phyloP scores from a whole-genome alignment of 2,888 invertebrate species.

The Pandemis heparana region DNA sequence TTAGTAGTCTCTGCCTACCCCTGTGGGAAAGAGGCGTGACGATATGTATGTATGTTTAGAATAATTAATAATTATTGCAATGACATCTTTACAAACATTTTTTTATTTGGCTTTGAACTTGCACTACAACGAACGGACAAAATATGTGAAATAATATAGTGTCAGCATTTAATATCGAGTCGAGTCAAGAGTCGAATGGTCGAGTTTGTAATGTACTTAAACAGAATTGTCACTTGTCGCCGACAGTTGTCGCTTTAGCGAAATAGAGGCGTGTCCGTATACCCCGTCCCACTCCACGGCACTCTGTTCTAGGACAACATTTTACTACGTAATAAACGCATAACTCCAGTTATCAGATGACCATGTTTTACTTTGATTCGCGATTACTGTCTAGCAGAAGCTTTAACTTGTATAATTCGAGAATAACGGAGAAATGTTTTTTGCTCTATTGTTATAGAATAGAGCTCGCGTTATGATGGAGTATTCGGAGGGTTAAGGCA shows the following conservation, averaged over 20 bases:
- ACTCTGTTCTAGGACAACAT: slow-evolving; percentile 13
- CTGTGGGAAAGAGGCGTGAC: too few species aligned
- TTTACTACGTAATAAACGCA: slow-evolving; percentile 39
- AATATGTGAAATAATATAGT: too few species aligned
- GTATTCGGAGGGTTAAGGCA: neutral
- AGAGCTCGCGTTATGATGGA: neutral
- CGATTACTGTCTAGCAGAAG: slow-evolving; percentile 37
- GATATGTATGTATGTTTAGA: too few species aligned
- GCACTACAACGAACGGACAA: too few species aligned
- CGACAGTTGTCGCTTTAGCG: neutral
- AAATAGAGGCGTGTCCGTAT: neutral
- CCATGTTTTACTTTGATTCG: slow-evolving; percentile 40
- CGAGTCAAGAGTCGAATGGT: too few species aligned
- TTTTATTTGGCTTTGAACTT: too few species aligned
- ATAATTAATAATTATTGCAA: too few species aligned
- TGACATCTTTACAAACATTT: too few species aligned
- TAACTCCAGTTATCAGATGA: slow-evolving; percentile 42
- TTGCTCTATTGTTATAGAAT: slow-evolving; percentile 26
- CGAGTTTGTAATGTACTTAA: too few species aligned
- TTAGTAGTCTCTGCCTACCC: too few species aligned
- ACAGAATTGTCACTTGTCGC: too few species aligned
- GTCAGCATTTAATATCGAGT: too few species aligned
- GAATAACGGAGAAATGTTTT: slow-evolving; percentile 33
- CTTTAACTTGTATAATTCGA: slow-evolving; percentile 31
- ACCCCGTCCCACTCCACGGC: neutral